phyloP scores from a whole-genome alignment of 2,113 vertebrate genomes.

The Martes martes region DNA sequence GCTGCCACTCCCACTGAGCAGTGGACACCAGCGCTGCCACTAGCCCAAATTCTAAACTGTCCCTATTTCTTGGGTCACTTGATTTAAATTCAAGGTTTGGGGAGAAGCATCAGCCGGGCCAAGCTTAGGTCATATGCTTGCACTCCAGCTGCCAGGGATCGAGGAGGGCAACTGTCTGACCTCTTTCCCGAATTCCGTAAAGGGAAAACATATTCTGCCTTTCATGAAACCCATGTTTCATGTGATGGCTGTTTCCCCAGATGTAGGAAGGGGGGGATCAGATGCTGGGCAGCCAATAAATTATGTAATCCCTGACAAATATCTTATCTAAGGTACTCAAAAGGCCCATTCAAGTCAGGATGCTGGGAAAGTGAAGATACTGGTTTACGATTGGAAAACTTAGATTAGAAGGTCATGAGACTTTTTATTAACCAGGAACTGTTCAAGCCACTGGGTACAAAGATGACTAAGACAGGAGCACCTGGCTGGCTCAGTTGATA shows the following conservation, averaged over 20 bases:
- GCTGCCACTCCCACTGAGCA: background rate
- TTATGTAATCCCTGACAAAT: background rate
- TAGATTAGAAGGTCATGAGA: background rate
- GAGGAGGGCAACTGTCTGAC: background rate
- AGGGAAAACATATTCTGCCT: background rate
- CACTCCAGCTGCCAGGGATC: background rate
- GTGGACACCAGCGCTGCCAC: background rate
- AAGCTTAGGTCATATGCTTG: background rate
- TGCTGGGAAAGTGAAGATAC: background rate
- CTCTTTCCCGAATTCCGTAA: background rate
- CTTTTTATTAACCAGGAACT: background rate
- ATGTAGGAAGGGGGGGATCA: background rate
- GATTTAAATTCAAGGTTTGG: background rate
- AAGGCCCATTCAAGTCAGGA: background rate
- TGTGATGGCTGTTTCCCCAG: background rate
- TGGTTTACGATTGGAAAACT: background rate
- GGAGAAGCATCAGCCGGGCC: background rate
- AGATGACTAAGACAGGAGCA: background rate
- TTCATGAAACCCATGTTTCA: background rate
- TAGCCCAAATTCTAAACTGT: background rate
- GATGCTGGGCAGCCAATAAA: background rate
- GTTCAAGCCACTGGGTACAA: background rate
- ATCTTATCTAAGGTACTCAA: background rate
- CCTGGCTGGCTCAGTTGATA: background rate
- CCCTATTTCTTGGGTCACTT: background rate